These are phyloP conservation scores for Nomada hirtipes DNA, from an alignment of 2,888 invertebrate genomes.

Conservation along the genomic window DNA sequence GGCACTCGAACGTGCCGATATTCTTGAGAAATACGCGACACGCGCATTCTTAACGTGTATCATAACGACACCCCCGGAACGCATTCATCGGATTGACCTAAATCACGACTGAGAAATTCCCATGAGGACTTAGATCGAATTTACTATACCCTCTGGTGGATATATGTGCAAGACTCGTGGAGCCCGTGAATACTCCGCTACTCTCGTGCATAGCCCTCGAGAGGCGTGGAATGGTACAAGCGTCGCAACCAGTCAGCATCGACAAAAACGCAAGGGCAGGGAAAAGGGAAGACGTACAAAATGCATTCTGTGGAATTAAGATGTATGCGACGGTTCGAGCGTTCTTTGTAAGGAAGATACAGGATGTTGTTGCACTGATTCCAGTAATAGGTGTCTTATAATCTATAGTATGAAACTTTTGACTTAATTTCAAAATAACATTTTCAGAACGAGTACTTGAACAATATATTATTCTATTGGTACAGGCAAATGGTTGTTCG, in stretches of 20 bases:
- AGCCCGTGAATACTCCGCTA: conserved; percentile 23
- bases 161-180: conserved; percentile 58
- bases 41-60: conserved; percentile 18
- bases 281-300: conserved; percentile 7
- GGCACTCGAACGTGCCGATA: not conserved
- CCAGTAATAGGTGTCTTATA: conserved; percentile 54
- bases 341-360: conserved; percentile 41
- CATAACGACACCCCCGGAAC: conserved; percentile 39
- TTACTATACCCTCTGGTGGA: conserved; percentile 62
- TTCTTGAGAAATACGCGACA: conserved; percentile 19
- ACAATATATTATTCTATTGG: too few relatives aligned
- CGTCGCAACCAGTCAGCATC: conserved; percentile 36
- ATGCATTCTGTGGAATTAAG: conserved; percentile 71
- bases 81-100: conserved; percentile 62
- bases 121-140: conserved; percentile 61
- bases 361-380: conserved; percentile 61
- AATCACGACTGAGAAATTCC: conserved; percentile 50
- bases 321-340: conserved; percentile 72
- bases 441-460: too few relatives aligned
- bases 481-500: too few relatives aligned
- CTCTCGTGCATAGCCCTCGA: conserved; percentile 31
- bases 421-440: too few relatives aligned
- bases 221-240: conserved; percentile 42
- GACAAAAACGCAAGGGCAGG: not conserved
- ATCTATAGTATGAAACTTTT: too few relatives aligned